Evolutionary conservation across 35 echinoderm and acorn worm genomes (phyloP).

Genomic region (Heliocidaris erythrogramma): DNA sequence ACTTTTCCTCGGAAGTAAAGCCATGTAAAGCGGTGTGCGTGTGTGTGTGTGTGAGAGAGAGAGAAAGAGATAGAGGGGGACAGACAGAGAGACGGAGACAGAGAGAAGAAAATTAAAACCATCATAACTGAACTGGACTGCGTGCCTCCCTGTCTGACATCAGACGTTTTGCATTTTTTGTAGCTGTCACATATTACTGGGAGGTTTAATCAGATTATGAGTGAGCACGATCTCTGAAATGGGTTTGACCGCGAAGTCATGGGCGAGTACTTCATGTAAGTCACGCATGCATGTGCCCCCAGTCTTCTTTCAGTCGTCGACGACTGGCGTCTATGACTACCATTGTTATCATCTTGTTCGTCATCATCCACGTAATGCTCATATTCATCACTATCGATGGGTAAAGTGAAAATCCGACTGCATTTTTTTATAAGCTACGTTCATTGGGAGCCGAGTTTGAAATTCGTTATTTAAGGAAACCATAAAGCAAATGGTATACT

Average conservation of each 20-base stretch:
- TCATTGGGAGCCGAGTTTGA: too few relatives aligned
- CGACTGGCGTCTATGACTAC: neutral
- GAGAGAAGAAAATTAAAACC: neutral
- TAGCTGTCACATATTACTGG: neutral
- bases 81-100: neutral
- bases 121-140: neutral
- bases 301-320: neutral
- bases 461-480: too few relatives aligned
- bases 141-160: neutral
- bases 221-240: neutral
- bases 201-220: neutral
- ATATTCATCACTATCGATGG: neutral
- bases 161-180: neutral
- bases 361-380: neutral
- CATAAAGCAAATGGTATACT: too few relatives aligned
- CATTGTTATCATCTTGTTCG: neutral
- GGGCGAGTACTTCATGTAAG: neutral
- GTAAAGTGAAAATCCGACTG: neutral
- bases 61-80: neutral
- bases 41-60: too few relatives aligned
- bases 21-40: too few relatives aligned
- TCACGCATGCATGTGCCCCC: neutral
- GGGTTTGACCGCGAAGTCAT: conserved; percentile 7
- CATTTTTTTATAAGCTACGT: too few relatives aligned
- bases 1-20: too few relatives aligned